phyloP scores from a whole-genome alignment of 2,888 invertebrate genomes.

The Taphrorychus bicolor region DNA sequence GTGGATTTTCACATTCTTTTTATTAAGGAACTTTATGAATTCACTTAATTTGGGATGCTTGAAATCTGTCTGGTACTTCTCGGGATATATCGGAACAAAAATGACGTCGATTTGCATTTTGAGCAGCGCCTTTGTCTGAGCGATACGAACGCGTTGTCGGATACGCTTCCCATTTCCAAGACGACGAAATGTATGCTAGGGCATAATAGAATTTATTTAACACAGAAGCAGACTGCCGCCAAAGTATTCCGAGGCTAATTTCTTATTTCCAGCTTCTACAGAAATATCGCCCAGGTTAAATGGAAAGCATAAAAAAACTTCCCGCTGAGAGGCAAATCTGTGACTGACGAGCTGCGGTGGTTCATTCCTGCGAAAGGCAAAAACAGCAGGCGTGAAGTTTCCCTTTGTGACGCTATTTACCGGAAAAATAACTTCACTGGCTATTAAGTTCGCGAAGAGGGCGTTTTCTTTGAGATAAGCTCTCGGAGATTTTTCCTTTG shows the following conservation, averaged over 20 bases:
- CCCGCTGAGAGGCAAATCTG: constrained; percentile 35
- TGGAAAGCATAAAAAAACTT: constrained; percentile 33
- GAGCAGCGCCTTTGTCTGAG: constrained; percentile 7
- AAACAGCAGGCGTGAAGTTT: constrained; percentile 41
- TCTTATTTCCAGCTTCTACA: constrained; percentile 22
- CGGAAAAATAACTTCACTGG: constrained; percentile 46
- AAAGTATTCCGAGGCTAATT: constrained; percentile 12
- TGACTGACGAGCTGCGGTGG: constrained; percentile 38
- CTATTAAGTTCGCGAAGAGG: constrained; percentile 44
- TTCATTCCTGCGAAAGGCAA: constrained; percentile 37
- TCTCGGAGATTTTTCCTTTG: constrained; percentile 15
- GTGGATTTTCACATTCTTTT: constrained; percentile 40
- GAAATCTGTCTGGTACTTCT: constrained; percentile 18
- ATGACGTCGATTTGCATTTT: constrained; percentile 9
- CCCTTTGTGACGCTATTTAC: constrained; percentile 45
- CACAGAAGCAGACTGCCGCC: neutral
- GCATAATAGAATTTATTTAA: neutral
- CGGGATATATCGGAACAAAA: constrained; percentile 13
- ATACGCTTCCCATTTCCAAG: neutral
- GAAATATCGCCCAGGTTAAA: constrained; percentile 27
- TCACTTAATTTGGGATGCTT: constrained; percentile 24
- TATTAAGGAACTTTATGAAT: constrained; percentile 35
- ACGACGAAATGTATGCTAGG: too few species aligned
- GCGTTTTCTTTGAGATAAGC: constrained; percentile 38
- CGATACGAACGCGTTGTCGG: neutral